A percentile compares a stretch with the other conserved stretches of the same genome.
phyloP scores from a whole-genome alignment of 1,140 invertebrate genomes.

The Babylonia areolata region DNA sequence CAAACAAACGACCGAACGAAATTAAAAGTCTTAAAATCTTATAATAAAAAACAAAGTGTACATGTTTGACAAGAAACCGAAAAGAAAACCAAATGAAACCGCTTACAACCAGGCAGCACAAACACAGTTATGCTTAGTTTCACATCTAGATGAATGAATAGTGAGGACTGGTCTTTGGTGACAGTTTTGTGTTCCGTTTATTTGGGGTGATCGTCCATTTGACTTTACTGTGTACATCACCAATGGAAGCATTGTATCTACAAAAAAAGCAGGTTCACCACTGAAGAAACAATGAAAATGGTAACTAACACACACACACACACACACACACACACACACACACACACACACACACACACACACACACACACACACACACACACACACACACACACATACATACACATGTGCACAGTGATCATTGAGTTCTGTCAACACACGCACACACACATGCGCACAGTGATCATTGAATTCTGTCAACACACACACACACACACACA shows the following conservation, averaged over 20 bases:
- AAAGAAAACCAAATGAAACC: too few species aligned
- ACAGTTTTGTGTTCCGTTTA: too few species aligned
- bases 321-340: slow-evolving; percentile 23
- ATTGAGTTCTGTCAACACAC: too few species aligned
- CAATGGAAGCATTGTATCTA: neutral
- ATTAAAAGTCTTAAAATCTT: too few species aligned
- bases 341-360: slow-evolving; percentile 23
- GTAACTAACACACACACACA: neutral
- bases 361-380: slow-evolving; percentile 18
- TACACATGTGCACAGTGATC: slow-evolving; percentile 12
- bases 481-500: too few species aligned
- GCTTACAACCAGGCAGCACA: too few species aligned
- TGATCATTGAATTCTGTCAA: too few species aligned
- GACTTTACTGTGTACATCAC: neutral
- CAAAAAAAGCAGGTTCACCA: neutral
- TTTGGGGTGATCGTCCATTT: too few species aligned
- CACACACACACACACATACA: slow-evolving; percentile 2
- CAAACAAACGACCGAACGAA: too few species aligned
- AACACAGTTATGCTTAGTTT: neutral
- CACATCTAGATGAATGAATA: neutral
- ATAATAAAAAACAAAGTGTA: neutral
- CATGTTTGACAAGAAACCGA: too few species aligned
- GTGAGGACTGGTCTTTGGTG: neutral
- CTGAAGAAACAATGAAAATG: too few species aligned
- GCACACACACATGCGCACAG: too few species aligned